phyloP scores from a whole-genome alignment of 2,888 invertebrate genomes.

The Villa cingulata region DNA sequence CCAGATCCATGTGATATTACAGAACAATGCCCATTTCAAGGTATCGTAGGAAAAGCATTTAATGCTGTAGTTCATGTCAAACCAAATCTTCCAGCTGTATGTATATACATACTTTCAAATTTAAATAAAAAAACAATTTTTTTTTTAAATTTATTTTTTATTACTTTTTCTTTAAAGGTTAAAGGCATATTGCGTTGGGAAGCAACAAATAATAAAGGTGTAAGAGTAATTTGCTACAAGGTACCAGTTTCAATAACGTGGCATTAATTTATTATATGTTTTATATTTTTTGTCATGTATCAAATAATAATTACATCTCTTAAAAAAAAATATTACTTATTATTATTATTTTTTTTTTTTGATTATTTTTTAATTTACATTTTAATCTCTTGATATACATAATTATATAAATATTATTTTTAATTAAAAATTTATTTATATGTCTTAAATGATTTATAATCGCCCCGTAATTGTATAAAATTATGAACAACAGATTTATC shows the following conservation, averaged over 20 bases:
- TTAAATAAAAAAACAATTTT: constrained; percentile 21
- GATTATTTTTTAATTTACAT: neutral
- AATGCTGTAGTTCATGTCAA: constrained; percentile 26
- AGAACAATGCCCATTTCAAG: constrained; percentile 23
- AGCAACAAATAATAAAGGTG: constrained; percentile 21
- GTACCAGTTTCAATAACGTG: constrained; percentile 21
- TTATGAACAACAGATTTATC: constrained; percentile 80
- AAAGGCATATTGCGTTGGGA: constrained; percentile 30
- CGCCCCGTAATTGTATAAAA: constrained; percentile 88
- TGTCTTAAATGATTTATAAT: constrained; percentile 77
- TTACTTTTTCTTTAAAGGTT: constrained; percentile 13
- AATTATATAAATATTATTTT: neutral
- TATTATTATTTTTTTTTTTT: neutral
- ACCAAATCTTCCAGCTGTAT: constrained; percentile 25
- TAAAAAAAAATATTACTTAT: too few relatives aligned
- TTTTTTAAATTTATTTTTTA: too few relatives aligned
- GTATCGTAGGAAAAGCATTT: constrained; percentile 24
- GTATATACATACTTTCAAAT: constrained; percentile 6
- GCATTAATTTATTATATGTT: neutral
- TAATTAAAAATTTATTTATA: neutral
- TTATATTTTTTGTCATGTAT: neutral
- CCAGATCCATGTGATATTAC: constrained; percentile 30
- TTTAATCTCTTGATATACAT: neutral
- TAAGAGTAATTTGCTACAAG: constrained; percentile 29
- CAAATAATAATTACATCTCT: too few relatives aligned